A percentile compares a stretch with the other conserved stretches of the same genome.
Evolutionary conservation across 2,888 invertebrate species (phyloP).

Genomic region (Monoplex corrugatus): DNA sequence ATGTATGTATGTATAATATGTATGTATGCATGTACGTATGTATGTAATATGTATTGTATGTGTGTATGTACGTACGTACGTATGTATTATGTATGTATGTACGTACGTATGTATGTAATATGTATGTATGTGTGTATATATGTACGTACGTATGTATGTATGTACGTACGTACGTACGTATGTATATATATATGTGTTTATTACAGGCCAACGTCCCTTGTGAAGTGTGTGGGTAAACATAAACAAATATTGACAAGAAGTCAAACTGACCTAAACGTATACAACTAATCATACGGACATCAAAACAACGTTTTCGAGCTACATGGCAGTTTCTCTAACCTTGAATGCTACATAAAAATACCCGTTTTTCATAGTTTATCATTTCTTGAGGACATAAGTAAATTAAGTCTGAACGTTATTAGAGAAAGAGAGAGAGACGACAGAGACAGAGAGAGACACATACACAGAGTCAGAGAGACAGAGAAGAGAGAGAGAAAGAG

Average conservation of each 20-base stretch:
- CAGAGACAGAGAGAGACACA: neutral
- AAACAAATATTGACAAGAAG: too few relatives aligned
- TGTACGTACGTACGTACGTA: neutral
- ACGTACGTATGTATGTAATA: neutral
- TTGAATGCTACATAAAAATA: too few relatives aligned
- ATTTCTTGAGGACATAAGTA: too few relatives aligned
- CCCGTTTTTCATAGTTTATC: too few relatives aligned
- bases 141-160: neutral
- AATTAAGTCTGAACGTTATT: too few relatives aligned
- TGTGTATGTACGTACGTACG: neutral
- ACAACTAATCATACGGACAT: too few relatives aligned
- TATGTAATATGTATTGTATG: neutral
- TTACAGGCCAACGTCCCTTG: too few relatives aligned
- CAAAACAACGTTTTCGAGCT: too few relatives aligned
- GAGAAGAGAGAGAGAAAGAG: neutral
- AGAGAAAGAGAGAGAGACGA: neutral
- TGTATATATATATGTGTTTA: neutral
- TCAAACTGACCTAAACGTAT: too few relatives aligned
- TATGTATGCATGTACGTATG: neutral
- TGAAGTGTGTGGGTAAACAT: too few relatives aligned
- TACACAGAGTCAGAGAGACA: neutral
- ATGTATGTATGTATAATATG: too few relatives aligned
- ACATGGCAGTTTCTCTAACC: too few relatives aligned
- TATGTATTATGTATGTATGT: neutral
- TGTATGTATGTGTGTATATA: neutral